Percentiles rank a stretch among this genome's conserved stretches.
These are phyloP conservation scores for Scaeva pyrastri DNA, from an alignment of 2,888 invertebrate genomes.

Conservation along the genomic window DNA sequence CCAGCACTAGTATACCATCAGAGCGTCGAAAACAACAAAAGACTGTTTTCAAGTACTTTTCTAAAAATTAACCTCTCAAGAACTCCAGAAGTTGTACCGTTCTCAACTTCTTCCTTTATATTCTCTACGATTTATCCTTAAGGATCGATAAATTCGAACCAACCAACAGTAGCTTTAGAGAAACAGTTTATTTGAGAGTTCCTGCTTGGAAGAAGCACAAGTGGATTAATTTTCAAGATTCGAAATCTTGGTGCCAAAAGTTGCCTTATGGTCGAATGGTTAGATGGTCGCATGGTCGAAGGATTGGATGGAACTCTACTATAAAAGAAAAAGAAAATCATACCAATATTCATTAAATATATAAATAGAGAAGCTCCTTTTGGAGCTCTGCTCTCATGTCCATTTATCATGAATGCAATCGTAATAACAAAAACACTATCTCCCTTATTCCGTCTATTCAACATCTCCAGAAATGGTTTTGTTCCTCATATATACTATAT, in stretches of 20 bases:
- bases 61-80: slow-evolving; percentile 19
- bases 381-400: slow-evolving; percentile 13
- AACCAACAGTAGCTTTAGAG: not conserved
- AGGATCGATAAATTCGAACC: slow-evolving; percentile 33
- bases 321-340: not conserved
- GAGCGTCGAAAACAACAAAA: slow-evolving; percentile 14
- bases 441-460: not conserved
- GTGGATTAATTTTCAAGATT: slow-evolving; percentile 30
- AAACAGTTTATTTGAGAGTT: not conserved
- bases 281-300: not conserved
- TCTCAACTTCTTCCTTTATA: not conserved
- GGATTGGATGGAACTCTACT: not conserved
- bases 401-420: slow-evolving; percentile 61
- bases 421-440: slow-evolving; percentile 53
- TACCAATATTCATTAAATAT: slow-evolving; percentile 18
- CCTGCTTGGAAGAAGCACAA: slow-evolving; percentile 4
- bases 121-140: not conserved
- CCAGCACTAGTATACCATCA: no score
- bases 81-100: slow-evolving; percentile 9
- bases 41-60: slow-evolving; percentile 12
- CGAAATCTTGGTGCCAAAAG: slow-evolving; percentile 7
- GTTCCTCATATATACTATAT: slow-evolving; percentile 8
- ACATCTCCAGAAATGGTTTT: slow-evolving; percentile 48
- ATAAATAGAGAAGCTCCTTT: not conserved
- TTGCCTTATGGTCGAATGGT: not conserved